A percentile compares a stretch with the other conserved stretches of the same genome.
Evolutionary conservation across 1,140 invertebrate species (phyloP).

Genomic region (Bombus sibiricus): DNA sequence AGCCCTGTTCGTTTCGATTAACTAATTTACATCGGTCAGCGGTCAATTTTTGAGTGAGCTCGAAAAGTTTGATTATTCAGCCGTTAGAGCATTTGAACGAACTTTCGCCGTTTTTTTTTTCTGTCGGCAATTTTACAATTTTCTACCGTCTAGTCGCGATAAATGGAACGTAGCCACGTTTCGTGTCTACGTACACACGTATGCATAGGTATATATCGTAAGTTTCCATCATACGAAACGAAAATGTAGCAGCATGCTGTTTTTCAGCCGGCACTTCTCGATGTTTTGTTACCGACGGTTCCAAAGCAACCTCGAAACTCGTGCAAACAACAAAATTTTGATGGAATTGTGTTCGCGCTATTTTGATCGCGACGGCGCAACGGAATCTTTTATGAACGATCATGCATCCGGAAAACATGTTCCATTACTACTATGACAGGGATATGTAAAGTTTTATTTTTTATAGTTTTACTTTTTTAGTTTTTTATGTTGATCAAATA

Average conservation of each 20-base stretch:
- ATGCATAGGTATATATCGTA: background rate
- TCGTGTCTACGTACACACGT: too few relatives aligned
- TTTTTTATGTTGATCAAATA: too few relatives aligned
- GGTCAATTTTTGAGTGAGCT: background rate
- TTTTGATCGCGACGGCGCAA: background rate
- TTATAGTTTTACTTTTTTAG: too few relatives aligned
- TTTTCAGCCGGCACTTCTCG: background rate
- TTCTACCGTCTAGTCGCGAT: background rate
- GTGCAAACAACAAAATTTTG: constrained; percentile 26
- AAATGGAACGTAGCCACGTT: background rate
- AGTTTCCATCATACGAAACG: background rate
- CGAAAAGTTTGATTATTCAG: constrained; percentile 10
- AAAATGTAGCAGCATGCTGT: background rate
- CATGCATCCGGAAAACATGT: background rate
- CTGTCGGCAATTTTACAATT: constrained; percentile 8
- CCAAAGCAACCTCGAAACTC: background rate
- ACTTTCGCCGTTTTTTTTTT: background rate
- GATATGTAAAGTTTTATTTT: too few relatives aligned
- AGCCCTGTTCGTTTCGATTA: background rate
- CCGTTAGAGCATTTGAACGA: background rate
- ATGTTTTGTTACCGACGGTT: background rate
- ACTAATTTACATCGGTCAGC: constrained; percentile 8
- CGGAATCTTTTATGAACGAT: background rate
- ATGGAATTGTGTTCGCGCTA: constrained; percentile 3
- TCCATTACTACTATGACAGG: background rate